These are phyloP conservation scores for Sebastes hubbsi DNA, from an alignment of 2,797 vertebrate species.

Conservation along the genomic window DNA sequence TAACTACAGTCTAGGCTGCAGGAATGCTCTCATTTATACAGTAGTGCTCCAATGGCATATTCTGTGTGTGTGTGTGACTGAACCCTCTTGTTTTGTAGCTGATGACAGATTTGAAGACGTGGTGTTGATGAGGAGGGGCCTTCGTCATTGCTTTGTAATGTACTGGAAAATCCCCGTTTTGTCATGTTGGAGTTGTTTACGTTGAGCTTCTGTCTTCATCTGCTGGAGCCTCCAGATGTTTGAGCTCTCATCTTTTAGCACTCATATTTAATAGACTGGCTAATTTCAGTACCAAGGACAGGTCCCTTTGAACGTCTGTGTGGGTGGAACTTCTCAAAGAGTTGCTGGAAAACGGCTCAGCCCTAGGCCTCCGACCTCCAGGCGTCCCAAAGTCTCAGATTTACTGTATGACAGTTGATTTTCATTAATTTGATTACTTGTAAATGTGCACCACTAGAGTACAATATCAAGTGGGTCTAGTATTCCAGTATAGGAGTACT, in stretches of 20 bases:
- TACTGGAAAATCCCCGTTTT: conserved; percentile 22
- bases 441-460: not conserved
- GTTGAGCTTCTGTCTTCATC: not conserved
- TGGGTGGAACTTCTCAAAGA: not conserved
- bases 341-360: too few species aligned
- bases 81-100: conserved; percentile 46
- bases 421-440: not conserved
- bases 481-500: not conserved
- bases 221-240: conserved; percentile 2
- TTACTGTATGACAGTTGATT: not conserved
- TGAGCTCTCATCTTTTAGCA: conserved; percentile 16
- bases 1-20: conserved; percentile 43
- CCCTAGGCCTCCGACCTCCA: too few species aligned
- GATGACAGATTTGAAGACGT: conserved; percentile 64
- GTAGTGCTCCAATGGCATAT: conserved; percentile 14
- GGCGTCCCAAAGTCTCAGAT: too few species aligned
- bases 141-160: conserved; percentile 48
- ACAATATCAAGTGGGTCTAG: not conserved
- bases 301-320: conserved; percentile 37
- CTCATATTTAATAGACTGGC: conserved; percentile 26
- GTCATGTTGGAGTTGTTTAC: conserved; percentile 17
- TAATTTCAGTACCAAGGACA: conserved; percentile 78
- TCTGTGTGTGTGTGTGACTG: not conserved
- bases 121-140: conserved; percentile 27
- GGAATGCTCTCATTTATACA: conserved; percentile 55